phyloP scores from a whole-genome alignment of 37 sponge, comb jelly and placozoan species.

The Geodia barretti region DNA sequence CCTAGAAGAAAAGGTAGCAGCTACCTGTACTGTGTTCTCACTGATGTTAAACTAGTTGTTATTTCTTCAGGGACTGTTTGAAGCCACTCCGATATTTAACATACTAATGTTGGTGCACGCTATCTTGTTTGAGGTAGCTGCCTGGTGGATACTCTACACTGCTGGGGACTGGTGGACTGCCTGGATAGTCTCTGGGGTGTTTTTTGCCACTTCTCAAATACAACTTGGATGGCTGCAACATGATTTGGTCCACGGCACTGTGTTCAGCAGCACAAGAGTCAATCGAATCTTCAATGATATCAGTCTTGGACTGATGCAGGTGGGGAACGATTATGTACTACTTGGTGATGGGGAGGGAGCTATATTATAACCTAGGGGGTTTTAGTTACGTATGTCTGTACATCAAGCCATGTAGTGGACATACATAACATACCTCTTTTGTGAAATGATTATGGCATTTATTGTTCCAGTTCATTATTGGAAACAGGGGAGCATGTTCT shows the following conservation, averaged over 20 bases:
- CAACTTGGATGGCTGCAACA: slow-evolving; percentile 73
- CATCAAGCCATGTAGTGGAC: too few relatives aligned
- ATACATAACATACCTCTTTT: too few relatives aligned
- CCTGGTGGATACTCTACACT: slow-evolving; percentile 22
- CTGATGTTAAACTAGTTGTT: too few relatives aligned
- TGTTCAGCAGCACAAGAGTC: slow-evolving; percentile 29
- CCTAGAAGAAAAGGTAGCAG: too few relatives aligned
- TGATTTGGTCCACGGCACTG: slow-evolving; percentile 59
- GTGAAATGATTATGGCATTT: too few relatives aligned
- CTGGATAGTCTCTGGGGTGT: slow-evolving; percentile 21
- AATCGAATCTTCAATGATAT: slow-evolving; percentile 36
- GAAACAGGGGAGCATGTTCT: too few relatives aligned
- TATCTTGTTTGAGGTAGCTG: slow-evolving; percentile 37
- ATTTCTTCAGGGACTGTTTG: slow-evolving; percentile 34
- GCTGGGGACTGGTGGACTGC: slow-evolving; percentile 28
- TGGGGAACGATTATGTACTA: too few relatives aligned
- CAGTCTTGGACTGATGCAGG: slow-evolving; percentile 20
- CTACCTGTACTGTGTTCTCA: neutral
- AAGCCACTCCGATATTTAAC: slow-evolving; percentile 32
- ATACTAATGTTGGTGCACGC: slow-evolving; percentile 25
- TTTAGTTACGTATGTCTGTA: too few relatives aligned
- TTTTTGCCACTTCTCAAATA: slow-evolving; percentile 24
- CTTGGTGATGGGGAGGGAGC: too few relatives aligned
- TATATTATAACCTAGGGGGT: too few relatives aligned
- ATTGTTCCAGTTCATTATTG: too few relatives aligned